Percentiles rank a stretch among this genome's conserved stretches.
phyloP scores from a whole-genome alignment of 2,113 vertebrate genomes.

The Rhabdomys dilectus region DNA sequence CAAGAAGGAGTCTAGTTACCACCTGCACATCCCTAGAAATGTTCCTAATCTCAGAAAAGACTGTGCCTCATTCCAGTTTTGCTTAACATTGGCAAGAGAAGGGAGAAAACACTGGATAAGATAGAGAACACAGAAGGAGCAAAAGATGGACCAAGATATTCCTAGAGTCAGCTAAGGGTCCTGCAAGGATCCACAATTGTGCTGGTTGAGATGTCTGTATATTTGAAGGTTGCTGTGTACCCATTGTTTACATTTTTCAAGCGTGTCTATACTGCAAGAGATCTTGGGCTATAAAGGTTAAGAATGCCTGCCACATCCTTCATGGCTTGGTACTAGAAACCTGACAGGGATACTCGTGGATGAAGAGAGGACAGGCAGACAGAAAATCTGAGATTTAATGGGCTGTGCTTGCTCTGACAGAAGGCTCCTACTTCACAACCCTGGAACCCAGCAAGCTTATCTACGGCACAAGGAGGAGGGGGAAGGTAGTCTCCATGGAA shows the following conservation, averaged over 20 bases:
- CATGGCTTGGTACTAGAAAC: background rate
- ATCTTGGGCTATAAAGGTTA: background rate
- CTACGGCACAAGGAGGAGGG: background rate
- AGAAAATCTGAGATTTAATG: background rate
- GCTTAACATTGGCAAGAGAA: background rate
- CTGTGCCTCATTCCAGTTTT: background rate
- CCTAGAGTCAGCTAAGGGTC: background rate
- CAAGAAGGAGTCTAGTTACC: background rate
- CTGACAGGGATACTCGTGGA: background rate
- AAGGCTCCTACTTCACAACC: background rate
- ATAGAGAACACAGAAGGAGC: rapidly evolving
- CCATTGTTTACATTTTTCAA: background rate
- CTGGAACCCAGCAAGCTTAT: background rate
- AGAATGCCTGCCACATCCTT: background rate
- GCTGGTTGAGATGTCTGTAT: background rate
- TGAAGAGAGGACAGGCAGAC: background rate
- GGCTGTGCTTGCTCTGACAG: background rate
- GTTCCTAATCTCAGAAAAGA: background rate
- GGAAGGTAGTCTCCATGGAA: background rate
- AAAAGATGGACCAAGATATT: background rate
- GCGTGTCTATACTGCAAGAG: background rate
- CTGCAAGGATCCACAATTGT: background rate
- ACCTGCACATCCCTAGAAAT: background rate
- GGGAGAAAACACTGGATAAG: background rate
- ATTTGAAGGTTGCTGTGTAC: background rate